These are phyloP conservation scores for Orthonychiurus folsomi DNA, from an alignment of 2,888 invertebrate species.

Conservation along the genomic window DNA sequence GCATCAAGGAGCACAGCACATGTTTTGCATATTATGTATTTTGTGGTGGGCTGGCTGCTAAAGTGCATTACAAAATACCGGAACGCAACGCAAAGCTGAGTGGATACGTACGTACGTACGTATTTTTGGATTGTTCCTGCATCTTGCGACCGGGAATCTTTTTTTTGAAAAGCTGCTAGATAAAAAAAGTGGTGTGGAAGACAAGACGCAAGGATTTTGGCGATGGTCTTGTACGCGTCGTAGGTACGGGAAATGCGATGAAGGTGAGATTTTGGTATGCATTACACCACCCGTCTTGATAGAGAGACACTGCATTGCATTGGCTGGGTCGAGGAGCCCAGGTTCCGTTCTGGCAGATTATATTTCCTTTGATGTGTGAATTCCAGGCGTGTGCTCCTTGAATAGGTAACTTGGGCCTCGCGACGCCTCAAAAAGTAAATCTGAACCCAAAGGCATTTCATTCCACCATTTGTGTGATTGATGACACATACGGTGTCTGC, in stretches of 20 bases:
- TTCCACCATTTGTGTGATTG: conserved; percentile 40
- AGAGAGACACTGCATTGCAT: conserved; percentile 10
- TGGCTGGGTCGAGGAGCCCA: no score
- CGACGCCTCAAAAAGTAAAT: conserved; percentile 21
- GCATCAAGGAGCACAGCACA: no score
- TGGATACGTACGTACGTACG: no score
- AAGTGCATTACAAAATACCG: no score
- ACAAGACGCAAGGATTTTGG: not conserved
- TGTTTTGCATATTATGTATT: no score
- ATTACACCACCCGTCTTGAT: conserved; percentile 37
- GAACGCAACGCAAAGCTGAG: no score
- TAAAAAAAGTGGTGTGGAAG: no score
- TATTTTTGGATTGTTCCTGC: no score
- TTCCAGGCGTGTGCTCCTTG: conserved; percentile 18
- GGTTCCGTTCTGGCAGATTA: conserved; percentile 5
- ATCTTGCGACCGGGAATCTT: no score
- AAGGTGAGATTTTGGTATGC: conserved; percentile 37
- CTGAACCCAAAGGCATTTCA: conserved; percentile 33
- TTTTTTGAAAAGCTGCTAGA: no score
- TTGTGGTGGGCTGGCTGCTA: no score
- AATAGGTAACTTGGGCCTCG: not conserved
- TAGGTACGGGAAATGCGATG: conserved; percentile 1
- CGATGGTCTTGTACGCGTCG: not conserved
- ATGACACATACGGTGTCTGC: conserved; percentile 40
- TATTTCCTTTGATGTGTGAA: conserved; percentile 33